Percentiles rank a stretch among this genome's conserved stretches.
Evolutionary conservation across 2,797 vertebrate genomes (phyloP).

Genomic region (Rhinogobio ventralis): DNA sequence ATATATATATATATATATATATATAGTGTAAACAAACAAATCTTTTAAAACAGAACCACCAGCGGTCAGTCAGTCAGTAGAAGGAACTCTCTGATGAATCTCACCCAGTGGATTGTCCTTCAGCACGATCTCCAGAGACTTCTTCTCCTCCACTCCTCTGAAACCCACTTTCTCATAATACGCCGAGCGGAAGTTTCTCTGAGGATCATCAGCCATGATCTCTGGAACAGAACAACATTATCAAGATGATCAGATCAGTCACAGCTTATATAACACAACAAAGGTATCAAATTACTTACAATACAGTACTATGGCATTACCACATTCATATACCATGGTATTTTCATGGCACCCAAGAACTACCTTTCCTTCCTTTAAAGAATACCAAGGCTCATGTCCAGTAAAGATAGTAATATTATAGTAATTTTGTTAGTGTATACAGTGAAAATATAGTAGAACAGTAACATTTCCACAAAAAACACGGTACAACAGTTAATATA

Average conservation of each 20-base stretch:
- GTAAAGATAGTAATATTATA: not conserved
- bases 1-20: too few species aligned
- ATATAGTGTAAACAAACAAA: not conserved
- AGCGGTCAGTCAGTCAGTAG: not conserved
- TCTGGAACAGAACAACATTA: not conserved
- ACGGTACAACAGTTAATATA: not conserved
- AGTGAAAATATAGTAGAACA: not conserved
- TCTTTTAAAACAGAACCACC: not conserved
- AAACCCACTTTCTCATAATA: slow-evolving; percentile 99
- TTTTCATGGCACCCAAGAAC: not conserved
- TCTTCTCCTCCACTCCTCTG: slow-evolving; percentile 98
- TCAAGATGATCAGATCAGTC: not conserved
- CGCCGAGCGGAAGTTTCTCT: slow-evolving; percentile 96
- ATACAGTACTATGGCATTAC: not conserved
- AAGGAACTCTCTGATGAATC: slow-evolving; percentile 42
- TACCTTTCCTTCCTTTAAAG: not conserved
- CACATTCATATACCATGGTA: not conserved
- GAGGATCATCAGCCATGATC: slow-evolving; percentile 92
- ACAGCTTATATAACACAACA: not conserved
- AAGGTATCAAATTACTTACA: too few species aligned
- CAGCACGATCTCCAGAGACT: slow-evolving; percentile 93
- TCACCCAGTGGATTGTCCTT: slow-evolving; percentile 94
- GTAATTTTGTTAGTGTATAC: not conserved
- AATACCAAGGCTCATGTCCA: not conserved
- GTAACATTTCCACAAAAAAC: not conserved